These are phyloP conservation scores for Spea multiplicata DNA, from an alignment of 2,113 vertebrate genomes.

Conservation along the genomic window DNA sequence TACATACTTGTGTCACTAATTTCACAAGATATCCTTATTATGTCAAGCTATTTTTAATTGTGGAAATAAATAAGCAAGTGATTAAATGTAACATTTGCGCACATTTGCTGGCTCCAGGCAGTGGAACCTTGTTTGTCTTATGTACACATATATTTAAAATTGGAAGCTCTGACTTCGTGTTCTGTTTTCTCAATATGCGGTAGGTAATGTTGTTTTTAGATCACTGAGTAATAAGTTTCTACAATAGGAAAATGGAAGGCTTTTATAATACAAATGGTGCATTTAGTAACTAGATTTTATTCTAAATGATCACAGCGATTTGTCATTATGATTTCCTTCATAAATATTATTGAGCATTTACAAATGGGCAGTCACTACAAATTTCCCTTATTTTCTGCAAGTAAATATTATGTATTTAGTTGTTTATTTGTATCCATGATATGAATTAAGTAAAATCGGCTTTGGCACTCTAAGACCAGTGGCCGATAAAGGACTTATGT, in stretches of 20 bases:
- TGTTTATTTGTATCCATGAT: too few relatives aligned
- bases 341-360: background rate
- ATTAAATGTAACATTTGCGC: background rate
- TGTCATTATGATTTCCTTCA: background rate
- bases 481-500: too few relatives aligned
- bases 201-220: conserved; percentile 15
- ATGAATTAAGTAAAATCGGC: too few relatives aligned
- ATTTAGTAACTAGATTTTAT: background rate
- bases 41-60: too few relatives aligned
- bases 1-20: too few relatives aligned
- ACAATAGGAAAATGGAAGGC: background rate
- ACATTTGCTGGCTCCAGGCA: background rate
- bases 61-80: background rate
- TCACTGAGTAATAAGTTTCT: background rate
- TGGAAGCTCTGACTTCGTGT: background rate
- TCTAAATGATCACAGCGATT: background rate
- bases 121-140: background rate
- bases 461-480: too few relatives aligned
- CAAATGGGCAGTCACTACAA: background rate
- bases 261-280: background rate
- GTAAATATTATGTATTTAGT: background rate
- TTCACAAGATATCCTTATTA: too few relatives aligned
- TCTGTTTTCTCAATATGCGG: conserved; percentile 6
- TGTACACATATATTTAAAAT: background rate
- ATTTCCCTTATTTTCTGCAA: background rate